These are phyloP conservation scores for Psix sp. DNA, from an alignment of 1,140 invertebrate species.

Conservation along the genomic window DNA sequence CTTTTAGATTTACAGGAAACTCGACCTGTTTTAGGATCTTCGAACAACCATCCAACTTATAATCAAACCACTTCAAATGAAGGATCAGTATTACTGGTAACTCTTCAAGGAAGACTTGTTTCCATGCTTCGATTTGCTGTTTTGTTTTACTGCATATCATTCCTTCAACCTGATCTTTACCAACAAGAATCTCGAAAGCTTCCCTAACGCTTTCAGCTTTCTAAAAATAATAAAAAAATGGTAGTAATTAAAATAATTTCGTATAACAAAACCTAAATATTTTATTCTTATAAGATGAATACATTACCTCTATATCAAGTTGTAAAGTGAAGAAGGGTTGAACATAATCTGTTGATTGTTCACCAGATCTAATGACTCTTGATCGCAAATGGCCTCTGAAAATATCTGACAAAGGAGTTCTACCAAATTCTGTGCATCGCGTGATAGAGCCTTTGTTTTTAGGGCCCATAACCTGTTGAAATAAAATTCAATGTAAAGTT, in stretches of 20 bases:
- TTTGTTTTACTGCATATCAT: conserved; percentile 88
- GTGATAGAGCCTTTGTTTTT: conserved; percentile 92
- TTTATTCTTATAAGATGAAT: conserved; percentile 9
- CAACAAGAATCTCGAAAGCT: conserved; percentile 90
- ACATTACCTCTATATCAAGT: conserved; percentile 92
- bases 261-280: conserved; percentile 1
- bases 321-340: conserved; percentile 96
- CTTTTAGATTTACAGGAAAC: conserved; percentile 92
- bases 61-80: conserved; percentile 93
- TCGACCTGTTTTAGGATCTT: conserved; percentile 92
- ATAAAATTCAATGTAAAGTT: conserved; percentile 4
- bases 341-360: conserved; percentile 87
- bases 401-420: conserved; percentile 93
- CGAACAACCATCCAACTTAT: conserved; percentile 88
- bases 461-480: conserved; percentile 86
- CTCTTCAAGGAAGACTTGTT: conserved; percentile 91
- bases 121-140: conserved; percentile 89
- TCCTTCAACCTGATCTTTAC: conserved; percentile 89
- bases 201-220: conserved; percentile 88
- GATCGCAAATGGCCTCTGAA: conserved; percentile 93
- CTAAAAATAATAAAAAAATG: conserved; percentile 78
- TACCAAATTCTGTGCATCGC: conserved; percentile 86
- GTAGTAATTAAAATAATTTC: background rate
- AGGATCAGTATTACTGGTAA: conserved; percentile 91
- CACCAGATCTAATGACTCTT: conserved; percentile 86